Base-by-base conservation (phyloP, 2,113 vertebrate genomes). In the Tyto alba region DNA sequence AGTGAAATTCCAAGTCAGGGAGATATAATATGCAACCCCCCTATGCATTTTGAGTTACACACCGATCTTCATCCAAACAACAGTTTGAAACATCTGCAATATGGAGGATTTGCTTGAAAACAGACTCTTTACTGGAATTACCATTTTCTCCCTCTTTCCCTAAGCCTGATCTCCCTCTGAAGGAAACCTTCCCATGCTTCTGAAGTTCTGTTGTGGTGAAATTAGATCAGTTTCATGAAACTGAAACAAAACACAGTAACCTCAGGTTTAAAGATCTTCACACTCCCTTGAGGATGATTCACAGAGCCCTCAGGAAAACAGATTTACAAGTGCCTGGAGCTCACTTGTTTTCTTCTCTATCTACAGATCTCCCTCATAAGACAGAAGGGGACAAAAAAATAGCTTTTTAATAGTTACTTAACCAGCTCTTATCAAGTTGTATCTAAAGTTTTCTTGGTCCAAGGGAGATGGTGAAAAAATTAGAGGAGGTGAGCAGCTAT, bases 401-500 rank as follows among this genome's bases (percentile, higher is more conserved):
- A 2, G 2, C 6, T 62, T 83, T 88, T 56, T 14, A 52, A 38
- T 8, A 74, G 9, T 55, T 63, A 30, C 13, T 68, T 22, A 71
- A 45, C 15, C 26, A 80, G 32, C 5, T 7, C 13, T 45, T 50
- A 60, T 11, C 22, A 79, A 47, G 5, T 5, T 48, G 21, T 32
- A 85, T 29, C 47, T 34, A 6, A 92, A 25, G 4, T 41, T 66
- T 74, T 16, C 40, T 60, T 53, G 8, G 34, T 25, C 26, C 38
- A 19, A 2, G 7, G 25, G 13, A 76, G 11, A 36, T 5, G 22
- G 13, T 0, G 8, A 20, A 76, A 68, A 77, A 66, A 38, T 13
- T 4, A 29, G 27, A 40, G 25, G 22, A 47, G 36, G 25, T 2
- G 27, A 53, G 17, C 0, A 0, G 7, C 40, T 21, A 63, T 6